Base-by-base conservation (phyloP, 2,797 vertebrate species). In the Neosilurus hyrtlii region DNA sequence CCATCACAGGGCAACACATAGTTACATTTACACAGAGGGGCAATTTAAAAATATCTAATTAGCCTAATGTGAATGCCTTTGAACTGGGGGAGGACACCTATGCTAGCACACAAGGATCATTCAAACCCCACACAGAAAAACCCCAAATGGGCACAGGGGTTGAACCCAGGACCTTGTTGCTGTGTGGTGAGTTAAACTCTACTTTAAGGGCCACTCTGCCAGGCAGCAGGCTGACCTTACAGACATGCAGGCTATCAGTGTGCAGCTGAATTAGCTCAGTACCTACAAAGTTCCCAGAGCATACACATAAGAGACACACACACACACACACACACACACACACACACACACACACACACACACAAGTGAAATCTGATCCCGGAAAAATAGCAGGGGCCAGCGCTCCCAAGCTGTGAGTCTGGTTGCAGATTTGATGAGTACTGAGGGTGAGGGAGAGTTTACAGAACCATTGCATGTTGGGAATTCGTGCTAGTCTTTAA, bases 361-460 rank as follows among this genome's bases (percentile, higher is more conserved):
- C 90, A 84, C 83, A 83, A 86, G 83, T 30, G 93, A 93, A 90
- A 94, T 89, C 85, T 88, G 91, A 94, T 93, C 91, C 93, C 86
- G 92, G 94, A 94, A 94, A 93, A 91, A 89, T 56, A 79, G 72
- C 18, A 9, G 70, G 68, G 81, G 85, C 30, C 10, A 15, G 88
- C 86, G 87, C 86, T 90, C 86, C 87, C 49, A 35, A 56, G 82
- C 78, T 62, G 85, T 6, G 88, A 86, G 84, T 93, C 82, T 37
- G 71, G 89, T 93, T 94, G 91, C 92, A 90, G 90, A 89, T 89
- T 71, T 73, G 12, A 86, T 52, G 81, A 30, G 61, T n/a, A 43
- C 82, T 0, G 71, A 72, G 81, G 52, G 71, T 43, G 73, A 67
- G 49, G 30, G 30, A 82, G 52, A 80, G 61, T 66, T 80, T 43